phyloP scores from a whole-genome alignment of 2,113 vertebrate genomes.

The Asarcornis scutulata region DNA sequence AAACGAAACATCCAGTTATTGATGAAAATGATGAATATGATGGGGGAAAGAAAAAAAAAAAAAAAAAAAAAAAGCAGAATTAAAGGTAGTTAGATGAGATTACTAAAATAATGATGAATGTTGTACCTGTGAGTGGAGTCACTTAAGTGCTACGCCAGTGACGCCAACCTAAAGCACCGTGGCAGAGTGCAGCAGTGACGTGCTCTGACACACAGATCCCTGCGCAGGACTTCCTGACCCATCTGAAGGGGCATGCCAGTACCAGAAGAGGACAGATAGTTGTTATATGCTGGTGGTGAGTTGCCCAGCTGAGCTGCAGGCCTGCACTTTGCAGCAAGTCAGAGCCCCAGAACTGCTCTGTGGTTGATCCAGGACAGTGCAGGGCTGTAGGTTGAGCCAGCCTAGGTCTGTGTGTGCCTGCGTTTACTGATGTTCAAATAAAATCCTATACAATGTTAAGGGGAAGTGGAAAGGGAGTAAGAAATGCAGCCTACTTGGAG shows the following conservation, averaged over 20 bases:
- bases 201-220: background rate
- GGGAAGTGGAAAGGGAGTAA: background rate
- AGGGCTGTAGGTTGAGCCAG: background rate
- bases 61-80: background rate
- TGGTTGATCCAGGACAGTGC: background rate
- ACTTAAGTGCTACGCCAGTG: rapidly evolving
- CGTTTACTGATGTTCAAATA: background rate
- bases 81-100: background rate
- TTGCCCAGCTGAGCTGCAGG: background rate
- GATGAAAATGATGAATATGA: too few relatives aligned
- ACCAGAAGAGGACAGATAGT: rapidly evolving
- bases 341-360: rapidly evolving
- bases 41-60: background rate
- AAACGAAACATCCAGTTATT: background rate
- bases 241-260: rapidly evolving
- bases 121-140: background rate
- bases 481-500: background rate
- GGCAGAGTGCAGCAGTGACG: background rate
- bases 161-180: rapidly evolving
- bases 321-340: background rate
- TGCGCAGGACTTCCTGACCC: background rate
- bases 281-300: background rate
- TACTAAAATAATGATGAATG: background rate
- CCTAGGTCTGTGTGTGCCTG: background rate
- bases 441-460: background rate